A percentile compares a stretch with the other conserved stretches of the same genome.
Conservation (phyloP, 2,888 invertebrate genomes). For the Anaspis maculata region DNA sequence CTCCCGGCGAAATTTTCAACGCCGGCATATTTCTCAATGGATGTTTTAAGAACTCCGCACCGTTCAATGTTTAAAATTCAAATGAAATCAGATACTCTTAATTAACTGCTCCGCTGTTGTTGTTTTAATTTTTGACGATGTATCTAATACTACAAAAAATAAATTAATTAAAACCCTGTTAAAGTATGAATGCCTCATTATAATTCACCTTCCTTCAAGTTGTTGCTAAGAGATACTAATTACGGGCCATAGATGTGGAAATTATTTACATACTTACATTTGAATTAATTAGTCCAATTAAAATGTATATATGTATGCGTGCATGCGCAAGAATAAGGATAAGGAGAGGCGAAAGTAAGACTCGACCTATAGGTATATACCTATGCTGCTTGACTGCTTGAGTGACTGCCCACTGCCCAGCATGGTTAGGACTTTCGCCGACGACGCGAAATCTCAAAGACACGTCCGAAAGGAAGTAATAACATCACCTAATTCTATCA, state of each 20-base stretch:
- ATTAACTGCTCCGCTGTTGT: conserved; percentile 21
- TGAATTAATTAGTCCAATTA: conserved; percentile 7
- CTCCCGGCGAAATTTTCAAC: conserved; percentile 7
- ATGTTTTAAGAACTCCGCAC: conserved; percentile 15
- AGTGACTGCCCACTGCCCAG: too few relatives aligned
- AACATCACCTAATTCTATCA: conserved; percentile 39
- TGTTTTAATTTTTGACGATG: conserved; percentile 25
- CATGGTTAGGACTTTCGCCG: too few relatives aligned
- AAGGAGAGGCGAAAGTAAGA: too few relatives aligned
- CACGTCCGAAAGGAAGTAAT: conserved; percentile 22
- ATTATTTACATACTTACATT: conserved; percentile 5
- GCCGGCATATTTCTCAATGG: conserved; percentile 18
- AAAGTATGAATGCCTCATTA: conserved; percentile 13
- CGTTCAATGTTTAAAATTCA: conserved; percentile 22
- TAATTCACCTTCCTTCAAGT: too few relatives aligned
- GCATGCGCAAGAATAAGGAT: too few relatives aligned
- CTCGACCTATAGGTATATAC: too few relatives aligned
- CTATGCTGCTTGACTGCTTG: too few relatives aligned
- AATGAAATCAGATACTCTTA: conserved; percentile 23
- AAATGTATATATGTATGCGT: too few relatives aligned
- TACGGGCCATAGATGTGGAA: conserved; percentile 7
- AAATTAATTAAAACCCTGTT: conserved; percentile 15
- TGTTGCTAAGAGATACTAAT: too few relatives aligned
- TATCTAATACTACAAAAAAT: conserved; percentile 21
- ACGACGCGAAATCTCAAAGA: too few relatives aligned